A percentile compares a stretch with the other conserved stretches of the same genome.
Evolutionary conservation across 2,113 vertebrate species (phyloP).

Genomic region (Oryzias melastigma): DNA sequence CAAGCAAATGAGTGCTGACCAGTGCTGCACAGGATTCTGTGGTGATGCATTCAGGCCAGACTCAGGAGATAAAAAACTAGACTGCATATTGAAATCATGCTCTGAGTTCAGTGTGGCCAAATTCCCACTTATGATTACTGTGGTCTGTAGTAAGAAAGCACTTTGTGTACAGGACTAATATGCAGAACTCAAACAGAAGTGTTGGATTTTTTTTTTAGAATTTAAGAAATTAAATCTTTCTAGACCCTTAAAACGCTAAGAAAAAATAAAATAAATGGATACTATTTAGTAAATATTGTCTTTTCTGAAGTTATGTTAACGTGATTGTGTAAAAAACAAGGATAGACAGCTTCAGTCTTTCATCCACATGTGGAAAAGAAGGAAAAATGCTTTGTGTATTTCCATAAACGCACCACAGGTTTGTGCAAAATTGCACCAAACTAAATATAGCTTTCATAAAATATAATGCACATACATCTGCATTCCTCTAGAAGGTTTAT

Average conservation of each 20-base stretch:
- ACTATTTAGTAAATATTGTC: too few species aligned
- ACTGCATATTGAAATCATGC: slow-evolving; percentile 4
- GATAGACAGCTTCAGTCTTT: slow-evolving; percentile 13
- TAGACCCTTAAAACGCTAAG: not conserved
- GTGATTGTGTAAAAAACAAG: slow-evolving; percentile 1
- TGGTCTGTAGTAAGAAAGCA: slow-evolving; percentile 56
- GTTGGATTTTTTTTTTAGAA: slow-evolving; percentile 3
- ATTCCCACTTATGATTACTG: slow-evolving; percentile 9
- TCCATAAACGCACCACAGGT: slow-evolving; percentile 12
- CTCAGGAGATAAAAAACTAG: not conserved
- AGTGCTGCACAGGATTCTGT: slow-evolving; percentile 20
- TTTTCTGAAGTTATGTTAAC: not conserved
- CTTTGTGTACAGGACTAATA: slow-evolving; percentile 51
- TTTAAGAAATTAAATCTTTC: slow-evolving; percentile 4
- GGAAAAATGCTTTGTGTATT: too few species aligned
- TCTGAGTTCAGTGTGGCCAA: slow-evolving; percentile 9
- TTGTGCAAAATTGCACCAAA: slow-evolving; percentile 28
- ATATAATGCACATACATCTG: slow-evolving; percentile 35
- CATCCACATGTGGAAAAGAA: slow-evolving; percentile 16
- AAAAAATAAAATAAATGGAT: too few species aligned
- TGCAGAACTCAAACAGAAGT: slow-evolving; percentile 18
- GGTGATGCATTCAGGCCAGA: slow-evolving; percentile 8
- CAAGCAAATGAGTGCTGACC: slow-evolving; percentile 23
- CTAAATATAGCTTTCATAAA: slow-evolving; percentile 30
- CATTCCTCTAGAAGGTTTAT: slow-evolving; percentile 46